Evolutionary conservation across 2,888 invertebrate species (phyloP).

Genomic region (Drosophila koepferae): DNA sequence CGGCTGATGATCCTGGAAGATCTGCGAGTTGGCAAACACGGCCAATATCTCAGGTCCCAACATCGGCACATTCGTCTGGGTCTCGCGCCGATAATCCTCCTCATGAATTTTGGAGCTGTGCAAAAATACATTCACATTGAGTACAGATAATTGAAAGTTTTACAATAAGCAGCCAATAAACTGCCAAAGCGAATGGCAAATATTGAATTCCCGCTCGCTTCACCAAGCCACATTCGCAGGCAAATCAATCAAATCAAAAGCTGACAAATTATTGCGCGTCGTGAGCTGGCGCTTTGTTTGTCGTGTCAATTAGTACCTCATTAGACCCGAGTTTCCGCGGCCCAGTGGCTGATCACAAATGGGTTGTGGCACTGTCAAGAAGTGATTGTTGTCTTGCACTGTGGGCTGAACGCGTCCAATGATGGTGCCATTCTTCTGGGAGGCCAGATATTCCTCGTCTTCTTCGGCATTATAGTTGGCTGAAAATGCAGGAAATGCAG

Average conservation of each 20-base stretch:
- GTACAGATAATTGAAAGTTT: conserved; percentile 11
- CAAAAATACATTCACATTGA: conserved; percentile 13
- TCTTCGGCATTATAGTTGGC: conserved; percentile 86
- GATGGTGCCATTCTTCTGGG: conserved; percentile 80
- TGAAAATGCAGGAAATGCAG: conserved; percentile 35
- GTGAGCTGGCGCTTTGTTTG: conserved; percentile 38
- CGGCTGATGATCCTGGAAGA: conserved; percentile 85
- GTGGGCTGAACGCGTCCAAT: conserved; percentile 78
- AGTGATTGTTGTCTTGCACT: conserved; percentile 80
- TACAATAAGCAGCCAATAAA: background rate
- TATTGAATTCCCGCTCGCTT: conserved; percentile 31
- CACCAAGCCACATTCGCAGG: conserved; percentile 20
- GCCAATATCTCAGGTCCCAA: conserved; percentile 85
- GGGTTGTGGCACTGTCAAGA: conserved; percentile 79
- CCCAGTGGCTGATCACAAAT: conserved; percentile 83
- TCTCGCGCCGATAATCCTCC: conserved; percentile 85
- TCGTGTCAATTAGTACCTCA: conserved; percentile 78
- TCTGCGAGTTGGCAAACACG: conserved; percentile 85
- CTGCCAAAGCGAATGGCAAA: conserved; percentile 40
- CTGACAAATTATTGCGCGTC: conserved; percentile 15
- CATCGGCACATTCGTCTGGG: conserved; percentile 85
- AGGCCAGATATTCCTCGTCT: conserved; percentile 82
- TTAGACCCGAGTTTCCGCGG: conserved; percentile 72
- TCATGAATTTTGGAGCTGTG: conserved; percentile 84
- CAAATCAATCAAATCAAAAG: conserved; percentile 9